Percentiles rank a stretch among this genome's conserved stretches.
Conservation (phyloP, 2,888 invertebrate species). For the Mongoloraphidia duomilia region DNA sequence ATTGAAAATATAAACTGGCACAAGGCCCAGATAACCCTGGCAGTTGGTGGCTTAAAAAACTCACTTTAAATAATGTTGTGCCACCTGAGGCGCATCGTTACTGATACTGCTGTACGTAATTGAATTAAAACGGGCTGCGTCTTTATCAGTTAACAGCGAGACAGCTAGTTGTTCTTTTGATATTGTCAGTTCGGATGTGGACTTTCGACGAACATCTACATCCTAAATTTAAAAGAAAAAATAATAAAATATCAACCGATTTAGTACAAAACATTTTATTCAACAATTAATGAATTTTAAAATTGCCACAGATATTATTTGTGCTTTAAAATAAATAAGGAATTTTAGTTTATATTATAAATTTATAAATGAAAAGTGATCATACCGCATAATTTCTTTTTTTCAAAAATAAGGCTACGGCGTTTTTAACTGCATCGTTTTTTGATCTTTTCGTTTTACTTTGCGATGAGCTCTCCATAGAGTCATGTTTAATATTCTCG, state of each 20-base stretch:
- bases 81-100: slow-evolving; percentile 57
- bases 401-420: slow-evolving; percentile 51
- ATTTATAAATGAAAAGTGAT: no score
- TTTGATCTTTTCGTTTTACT: slow-evolving; percentile 46
- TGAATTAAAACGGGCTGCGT: slow-evolving; percentile 58
- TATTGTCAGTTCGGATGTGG: slow-evolving; percentile 16
- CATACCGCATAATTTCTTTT: slow-evolving; percentile 51
- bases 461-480: not conserved
- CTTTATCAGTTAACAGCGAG: slow-evolving; percentile 52
- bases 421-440: slow-evolving; percentile 50
- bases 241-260: no score
- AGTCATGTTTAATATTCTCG: not conserved
- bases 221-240: no score
- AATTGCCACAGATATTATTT: no score
- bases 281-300: no score
- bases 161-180: slow-evolving; percentile 53
- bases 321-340: no score
- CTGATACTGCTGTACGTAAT: slow-evolving; percentile 64
- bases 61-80: slow-evolving; percentile 58
- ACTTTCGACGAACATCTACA: no score
- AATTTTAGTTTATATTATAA: no score
- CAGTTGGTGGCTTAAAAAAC: slow-evolving; percentile 7
- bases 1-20: no score
- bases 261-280: no score
- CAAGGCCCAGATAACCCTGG: no score